Evolutionary conservation across 2,113 vertebrate species (phyloP).

Genomic region (Phasianus colchicus): DNA sequence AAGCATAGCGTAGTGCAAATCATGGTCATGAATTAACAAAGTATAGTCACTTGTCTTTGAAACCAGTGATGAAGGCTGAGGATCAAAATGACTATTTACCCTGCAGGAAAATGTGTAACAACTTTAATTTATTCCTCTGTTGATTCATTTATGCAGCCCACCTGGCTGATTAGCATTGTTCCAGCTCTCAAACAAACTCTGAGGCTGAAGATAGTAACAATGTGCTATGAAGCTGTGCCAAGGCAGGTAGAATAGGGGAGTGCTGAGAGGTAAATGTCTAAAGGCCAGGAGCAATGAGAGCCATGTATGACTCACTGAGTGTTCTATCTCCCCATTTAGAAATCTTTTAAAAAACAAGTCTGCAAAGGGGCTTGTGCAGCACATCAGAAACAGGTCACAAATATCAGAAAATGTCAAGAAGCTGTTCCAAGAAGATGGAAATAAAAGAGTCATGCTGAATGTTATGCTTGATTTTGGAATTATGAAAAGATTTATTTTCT

Average conservation of each 20-base stretch:
- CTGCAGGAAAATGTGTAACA: not conserved
- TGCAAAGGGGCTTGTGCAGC: not conserved
- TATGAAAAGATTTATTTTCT: not conserved
- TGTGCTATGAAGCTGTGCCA: not conserved
- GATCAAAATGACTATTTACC: not conserved
- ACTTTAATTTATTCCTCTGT: constrained; percentile 5
- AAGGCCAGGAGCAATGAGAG: not conserved
- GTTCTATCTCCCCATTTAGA: not conserved
- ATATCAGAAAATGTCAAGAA: constrained; percentile 10
- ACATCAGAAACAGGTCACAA: not conserved
- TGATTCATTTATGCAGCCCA: not conserved
- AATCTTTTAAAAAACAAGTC: not conserved
- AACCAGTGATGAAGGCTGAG: not conserved
- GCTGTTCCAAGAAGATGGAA: not conserved
- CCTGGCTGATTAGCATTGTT: not conserved
- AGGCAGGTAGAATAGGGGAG: not conserved
- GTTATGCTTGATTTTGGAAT: not conserved
- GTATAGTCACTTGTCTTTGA: not conserved
- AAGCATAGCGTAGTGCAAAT: not conserved
- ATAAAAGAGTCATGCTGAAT: not conserved
- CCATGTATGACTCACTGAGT: constrained; percentile 17
- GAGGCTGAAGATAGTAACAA: not conserved
- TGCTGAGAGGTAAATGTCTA: not conserved
- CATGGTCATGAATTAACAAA: not conserved
- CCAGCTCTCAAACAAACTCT: not conserved